Conservation (phyloP, 35 echinoderm and acorn worm genomes). For the Heliocidaris erythrogramma region DNA sequence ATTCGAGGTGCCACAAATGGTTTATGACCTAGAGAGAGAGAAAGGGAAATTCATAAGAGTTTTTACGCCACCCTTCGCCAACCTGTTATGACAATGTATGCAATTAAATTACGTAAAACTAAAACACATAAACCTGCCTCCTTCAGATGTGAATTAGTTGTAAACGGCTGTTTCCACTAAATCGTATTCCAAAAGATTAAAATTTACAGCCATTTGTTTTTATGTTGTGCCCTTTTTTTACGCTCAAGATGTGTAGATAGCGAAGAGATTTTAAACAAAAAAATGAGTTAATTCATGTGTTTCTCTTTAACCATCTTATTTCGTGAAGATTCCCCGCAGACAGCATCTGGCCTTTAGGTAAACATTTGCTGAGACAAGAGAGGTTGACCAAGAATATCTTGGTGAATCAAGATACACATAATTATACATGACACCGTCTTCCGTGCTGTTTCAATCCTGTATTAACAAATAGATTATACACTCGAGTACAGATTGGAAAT, state of each 20-base stretch:
- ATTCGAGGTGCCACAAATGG: no score
- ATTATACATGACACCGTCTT: conserved; percentile 43
- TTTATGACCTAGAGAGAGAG: not conserved
- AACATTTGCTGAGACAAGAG: conserved; percentile 33
- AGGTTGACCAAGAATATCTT: not conserved
- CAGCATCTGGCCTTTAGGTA: conserved; percentile 39
- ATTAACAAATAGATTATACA: conserved; percentile 28
- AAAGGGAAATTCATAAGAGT: not conserved
- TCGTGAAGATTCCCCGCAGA: not conserved
- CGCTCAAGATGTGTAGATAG: not conserved
- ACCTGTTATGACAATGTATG: not conserved
- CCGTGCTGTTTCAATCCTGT: not conserved
- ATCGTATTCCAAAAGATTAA: not conserved
- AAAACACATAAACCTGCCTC: not conserved
- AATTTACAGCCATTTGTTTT: not conserved
- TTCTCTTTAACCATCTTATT: not conserved
- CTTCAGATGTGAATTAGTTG: not conserved
- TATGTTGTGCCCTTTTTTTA: not conserved
- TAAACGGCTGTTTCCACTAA: not conserved
- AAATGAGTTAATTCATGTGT: conserved; percentile 1
- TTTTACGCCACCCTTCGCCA: not conserved
- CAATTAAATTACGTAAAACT: not conserved
- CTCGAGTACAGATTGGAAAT: conserved; percentile 34
- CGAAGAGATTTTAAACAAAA: not conserved
- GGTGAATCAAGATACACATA: conserved; percentile 32